Evolutionary conservation across 1,140 invertebrate genomes (phyloP), one percentile per base, ranked within the genome.

Genomic region (Drosophila nigromelanica): DNA sequence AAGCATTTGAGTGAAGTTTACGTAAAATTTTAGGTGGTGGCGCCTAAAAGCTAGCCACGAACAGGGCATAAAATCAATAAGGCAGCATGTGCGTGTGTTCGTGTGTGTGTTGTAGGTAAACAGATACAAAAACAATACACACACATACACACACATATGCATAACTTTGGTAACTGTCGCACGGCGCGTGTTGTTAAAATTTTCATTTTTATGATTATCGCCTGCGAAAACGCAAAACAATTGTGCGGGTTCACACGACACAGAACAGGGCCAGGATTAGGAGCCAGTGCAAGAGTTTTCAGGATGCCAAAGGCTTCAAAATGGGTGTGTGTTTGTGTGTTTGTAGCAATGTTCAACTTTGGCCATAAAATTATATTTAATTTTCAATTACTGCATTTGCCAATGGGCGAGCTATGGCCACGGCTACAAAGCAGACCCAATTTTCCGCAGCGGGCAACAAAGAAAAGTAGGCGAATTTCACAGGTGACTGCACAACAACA

Each of bases 191-290:
- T 76, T 87, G 78, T 82, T 82, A 83, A 89, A 89, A 89, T 83
- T 69, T 89, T 89, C 76, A 80, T 83, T 89, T 89, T 89, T 83
- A 89, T 83, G 83, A 80, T 89, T 83, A 89, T 89, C 69, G 85
- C 67, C 52, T 66, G 76, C 48, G 76, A 79, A 87, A 89, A 89
- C 83, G 73, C 76, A 67, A 69, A 83, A 83, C 83, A 89, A 89
- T 80, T 89, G 79, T 68, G 68, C 58, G 40, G 75, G 62, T 80
- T 83, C 72, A 60, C 79, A 81, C 60, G 59, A 35, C 24, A 42
- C 33, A 18, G 48, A 52, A 30, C 48, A 27, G 50, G 30, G 33
- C n/a, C 15, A 51, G 30, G 18, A 45, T 35, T 35, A 35, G 21
- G 47, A 63, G 35, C 35, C 10, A 27, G 11, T 30, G 43, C 54